These are phyloP conservation scores for Antedon bifida DNA, from an alignment of 35 echinoderm and acorn worm genomes.

Conservation along the genomic window DNA sequence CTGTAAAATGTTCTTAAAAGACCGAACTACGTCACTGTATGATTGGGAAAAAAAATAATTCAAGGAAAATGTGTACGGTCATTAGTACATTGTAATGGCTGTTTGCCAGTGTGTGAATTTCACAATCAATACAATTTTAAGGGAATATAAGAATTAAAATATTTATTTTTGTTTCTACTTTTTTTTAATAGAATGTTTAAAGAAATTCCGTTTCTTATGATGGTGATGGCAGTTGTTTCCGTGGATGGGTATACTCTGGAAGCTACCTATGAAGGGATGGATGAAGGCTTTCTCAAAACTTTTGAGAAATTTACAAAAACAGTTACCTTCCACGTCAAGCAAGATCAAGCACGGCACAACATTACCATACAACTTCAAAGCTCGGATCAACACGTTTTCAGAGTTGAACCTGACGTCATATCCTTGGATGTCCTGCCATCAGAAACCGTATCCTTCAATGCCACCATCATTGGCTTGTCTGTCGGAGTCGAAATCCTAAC, in stretches of 20 bases:
- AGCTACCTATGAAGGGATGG: neutral
- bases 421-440: neutral
- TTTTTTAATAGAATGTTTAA: no score
- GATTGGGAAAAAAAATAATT: no score
- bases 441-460: slow-evolving; percentile 17
- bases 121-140: no score
- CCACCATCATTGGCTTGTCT: slow-evolving; percentile 37
- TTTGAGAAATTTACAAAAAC: neutral
- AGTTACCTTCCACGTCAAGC: neutral
- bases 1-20: no score
- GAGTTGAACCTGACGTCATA: neutral
- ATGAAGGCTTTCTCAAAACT: neutral
- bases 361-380: neutral
- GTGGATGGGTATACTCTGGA: neutral
- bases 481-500: slow-evolving; percentile 39
- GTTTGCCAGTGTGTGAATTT: no score
- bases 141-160: no score
- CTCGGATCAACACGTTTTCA: neutral
- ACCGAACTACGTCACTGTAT: no score
- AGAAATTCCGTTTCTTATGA: no score
- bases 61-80: no score
- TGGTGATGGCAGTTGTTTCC: no score
- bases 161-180: no score
- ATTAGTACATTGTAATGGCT: no score
- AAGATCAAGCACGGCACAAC: neutral